Evolutionary conservation across 2,888 invertebrate genomes (phyloP).

Genomic region (Conus canariensis): DNA sequence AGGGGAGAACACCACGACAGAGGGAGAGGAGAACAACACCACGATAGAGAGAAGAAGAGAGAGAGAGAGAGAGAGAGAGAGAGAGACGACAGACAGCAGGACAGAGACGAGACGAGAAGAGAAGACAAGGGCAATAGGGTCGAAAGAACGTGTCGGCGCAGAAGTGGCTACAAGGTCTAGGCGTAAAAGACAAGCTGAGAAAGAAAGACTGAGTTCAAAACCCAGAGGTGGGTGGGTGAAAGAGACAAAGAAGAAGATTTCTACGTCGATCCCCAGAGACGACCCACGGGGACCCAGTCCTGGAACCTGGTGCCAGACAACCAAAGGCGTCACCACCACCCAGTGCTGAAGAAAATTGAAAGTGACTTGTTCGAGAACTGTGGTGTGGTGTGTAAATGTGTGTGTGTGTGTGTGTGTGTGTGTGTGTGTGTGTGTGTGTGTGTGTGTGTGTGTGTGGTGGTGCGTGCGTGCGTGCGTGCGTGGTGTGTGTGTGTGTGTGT

Average conservation of each 20-base stretch:
- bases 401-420: conserved; percentile 14
- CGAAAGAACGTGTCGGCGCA: neutral
- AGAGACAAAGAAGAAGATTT: no score
- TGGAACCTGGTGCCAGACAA: neutral
- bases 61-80: neutral
- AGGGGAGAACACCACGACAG: neutral
- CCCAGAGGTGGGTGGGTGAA: no score
- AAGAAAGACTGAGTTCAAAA: no score
- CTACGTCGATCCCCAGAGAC: neutral
- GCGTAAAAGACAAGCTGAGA: no score
- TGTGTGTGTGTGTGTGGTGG: no score
- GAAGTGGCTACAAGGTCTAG: no score
- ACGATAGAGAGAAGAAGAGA: neutral
- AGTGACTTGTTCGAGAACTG: neutral
- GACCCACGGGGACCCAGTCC: neutral
- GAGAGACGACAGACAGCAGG: conserved; percentile 17
- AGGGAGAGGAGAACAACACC: neutral
- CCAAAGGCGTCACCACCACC: neutral
- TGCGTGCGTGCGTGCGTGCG: neutral
- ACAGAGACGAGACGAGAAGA: neutral
- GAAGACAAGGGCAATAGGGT: no score
- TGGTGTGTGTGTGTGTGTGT: neutral
- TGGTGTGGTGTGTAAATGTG: neutral
- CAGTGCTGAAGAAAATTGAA: no score
- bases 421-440: neutral